These are phyloP conservation scores for Lasiommata megera DNA, from an alignment of 2,888 invertebrate species.

Conservation along the genomic window DNA sequence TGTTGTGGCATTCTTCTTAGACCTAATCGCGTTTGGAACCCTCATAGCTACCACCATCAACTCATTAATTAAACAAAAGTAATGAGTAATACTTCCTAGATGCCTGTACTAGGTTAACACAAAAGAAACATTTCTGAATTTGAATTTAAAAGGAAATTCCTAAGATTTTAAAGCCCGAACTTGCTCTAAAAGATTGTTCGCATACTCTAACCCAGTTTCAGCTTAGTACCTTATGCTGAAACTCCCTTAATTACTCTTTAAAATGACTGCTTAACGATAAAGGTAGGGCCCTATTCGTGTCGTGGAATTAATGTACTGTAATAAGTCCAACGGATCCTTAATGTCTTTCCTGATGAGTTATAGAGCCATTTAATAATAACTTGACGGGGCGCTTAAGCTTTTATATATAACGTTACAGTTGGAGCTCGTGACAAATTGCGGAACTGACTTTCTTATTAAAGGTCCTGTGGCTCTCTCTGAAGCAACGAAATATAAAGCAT, in stretches of 20 bases:
- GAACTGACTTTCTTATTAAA: slow-evolving; percentile 3
- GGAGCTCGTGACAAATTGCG: slow-evolving; percentile 5
- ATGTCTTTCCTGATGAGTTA: slow-evolving; percentile 47
- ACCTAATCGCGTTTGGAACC: too few species aligned
- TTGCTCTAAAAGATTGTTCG: not conserved
- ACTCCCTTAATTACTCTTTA: slow-evolving; percentile 46
- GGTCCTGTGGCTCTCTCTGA: not conserved
- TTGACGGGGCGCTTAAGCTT: slow-evolving; percentile 14
- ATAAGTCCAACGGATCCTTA: slow-evolving; percentile 50
- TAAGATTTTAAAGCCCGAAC: not conserved
- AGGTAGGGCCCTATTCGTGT: slow-evolving; percentile 49
- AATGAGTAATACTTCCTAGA: too few species aligned
- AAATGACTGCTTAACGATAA: slow-evolving; percentile 55
- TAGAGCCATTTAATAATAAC: slow-evolving; percentile 37
- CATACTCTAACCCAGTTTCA: slow-evolving; percentile 39
- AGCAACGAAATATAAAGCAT: too few species aligned
- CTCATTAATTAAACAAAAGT: too few species aligned
- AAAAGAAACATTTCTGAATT: too few species aligned
- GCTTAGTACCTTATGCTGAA: slow-evolving; percentile 22
- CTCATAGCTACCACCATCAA: too few species aligned
- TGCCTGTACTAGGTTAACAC: too few species aligned
- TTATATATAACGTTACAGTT: slow-evolving; percentile 9
- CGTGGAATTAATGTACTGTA: slow-evolving; percentile 59
- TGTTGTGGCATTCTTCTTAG: too few species aligned
- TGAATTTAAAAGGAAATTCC: not conserved